These are phyloP conservation scores for Yasuhikotakia modesta DNA, from an alignment of 2,797 vertebrate genomes.

Conservation along the genomic window DNA sequence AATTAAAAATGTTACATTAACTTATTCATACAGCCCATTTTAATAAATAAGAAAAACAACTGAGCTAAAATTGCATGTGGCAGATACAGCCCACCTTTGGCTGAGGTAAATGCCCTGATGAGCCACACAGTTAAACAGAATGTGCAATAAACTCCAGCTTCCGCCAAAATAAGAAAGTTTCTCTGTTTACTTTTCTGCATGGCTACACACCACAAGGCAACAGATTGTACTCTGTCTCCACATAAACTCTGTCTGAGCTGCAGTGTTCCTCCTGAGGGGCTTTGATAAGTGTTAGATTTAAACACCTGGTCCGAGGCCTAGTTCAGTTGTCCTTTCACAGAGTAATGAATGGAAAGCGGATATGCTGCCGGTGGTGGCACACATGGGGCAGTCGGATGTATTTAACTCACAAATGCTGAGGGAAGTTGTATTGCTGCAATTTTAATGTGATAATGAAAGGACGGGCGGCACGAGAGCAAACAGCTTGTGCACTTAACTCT, in stretches of 20 bases:
- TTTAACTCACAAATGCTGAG: conserved; percentile 24
- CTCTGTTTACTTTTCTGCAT: conserved; percentile 43
- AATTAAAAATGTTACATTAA: too few relatives aligned
- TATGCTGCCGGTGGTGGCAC: conserved; percentile 29
- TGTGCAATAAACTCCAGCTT: background rate
- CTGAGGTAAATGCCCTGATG: background rate
- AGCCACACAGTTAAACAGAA: background rate
- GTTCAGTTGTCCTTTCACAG: conserved; percentile 32
- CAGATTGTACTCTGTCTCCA: conserved; percentile 34
- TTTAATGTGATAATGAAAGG: conserved; percentile 43
- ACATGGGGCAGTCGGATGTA: conserved; percentile 31
- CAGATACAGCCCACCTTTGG: too few relatives aligned
- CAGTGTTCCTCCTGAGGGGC: conserved; percentile 23
- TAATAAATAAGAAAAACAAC: too few relatives aligned
- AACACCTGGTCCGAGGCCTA: conserved; percentile 38
- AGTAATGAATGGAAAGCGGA: conserved; percentile 29
- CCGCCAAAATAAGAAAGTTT: background rate
- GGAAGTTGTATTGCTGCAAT: conserved; percentile 22
- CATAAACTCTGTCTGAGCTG: conserved; percentile 45
- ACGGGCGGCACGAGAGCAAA: conserved; percentile 27
- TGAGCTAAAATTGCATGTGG: too few relatives aligned
- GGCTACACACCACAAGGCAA: conserved; percentile 35
- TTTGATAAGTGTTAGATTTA: conserved; percentile 48
- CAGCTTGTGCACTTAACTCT: conserved; percentile 42
- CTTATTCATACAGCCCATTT: too few relatives aligned